These are phyloP conservation scores for Eumaeus atala DNA, from an alignment of 1,140 invertebrate genomes.

Conservation along the genomic window DNA sequence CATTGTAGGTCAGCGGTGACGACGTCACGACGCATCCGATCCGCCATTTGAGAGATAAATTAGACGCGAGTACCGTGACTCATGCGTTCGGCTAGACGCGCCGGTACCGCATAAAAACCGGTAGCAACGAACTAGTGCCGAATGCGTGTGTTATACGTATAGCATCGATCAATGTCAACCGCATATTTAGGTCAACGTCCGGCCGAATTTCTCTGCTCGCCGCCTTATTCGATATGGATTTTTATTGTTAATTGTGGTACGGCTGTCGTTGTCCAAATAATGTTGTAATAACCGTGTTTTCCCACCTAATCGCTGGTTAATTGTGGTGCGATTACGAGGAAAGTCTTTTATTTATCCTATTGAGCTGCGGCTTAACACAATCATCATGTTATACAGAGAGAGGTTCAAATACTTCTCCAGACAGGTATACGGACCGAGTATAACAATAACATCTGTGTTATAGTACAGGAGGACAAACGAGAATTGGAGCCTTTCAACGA, in stretches of 20 bases:
- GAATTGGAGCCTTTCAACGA: too few relatives aligned
- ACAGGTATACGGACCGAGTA: too few relatives aligned
- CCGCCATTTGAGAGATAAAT: not conserved
- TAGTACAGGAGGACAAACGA: too few relatives aligned
- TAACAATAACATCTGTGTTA: too few relatives aligned
- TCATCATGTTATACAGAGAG: too few relatives aligned
- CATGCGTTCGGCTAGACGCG: conserved; percentile 41
- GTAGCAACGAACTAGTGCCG: conserved; percentile 57
- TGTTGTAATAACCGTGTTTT: conserved; percentile 4
- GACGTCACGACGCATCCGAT: conserved; percentile 31
- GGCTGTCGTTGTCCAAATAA: not conserved
- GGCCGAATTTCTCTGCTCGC: conserved; percentile 60
- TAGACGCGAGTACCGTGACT: conserved; percentile 31
- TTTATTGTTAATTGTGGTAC: conserved; percentile 26
- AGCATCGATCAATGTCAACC: conserved; percentile 71
- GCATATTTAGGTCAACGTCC: conserved; percentile 71
- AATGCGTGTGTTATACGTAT: conserved; percentile 55
- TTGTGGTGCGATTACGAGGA: too few relatives aligned
- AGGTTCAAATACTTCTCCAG: too few relatives aligned
- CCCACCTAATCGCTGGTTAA: too few relatives aligned
- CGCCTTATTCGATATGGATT: conserved; percentile 47
- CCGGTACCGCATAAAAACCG: conserved; percentile 44
- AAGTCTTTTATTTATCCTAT: too few relatives aligned
- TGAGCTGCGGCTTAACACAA: too few relatives aligned
- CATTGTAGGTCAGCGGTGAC: conserved; percentile 32